These are phyloP conservation scores for Myodes glareolus DNA, from an alignment of 2,113 vertebrate genomes.

Conservation along the genomic window DNA sequence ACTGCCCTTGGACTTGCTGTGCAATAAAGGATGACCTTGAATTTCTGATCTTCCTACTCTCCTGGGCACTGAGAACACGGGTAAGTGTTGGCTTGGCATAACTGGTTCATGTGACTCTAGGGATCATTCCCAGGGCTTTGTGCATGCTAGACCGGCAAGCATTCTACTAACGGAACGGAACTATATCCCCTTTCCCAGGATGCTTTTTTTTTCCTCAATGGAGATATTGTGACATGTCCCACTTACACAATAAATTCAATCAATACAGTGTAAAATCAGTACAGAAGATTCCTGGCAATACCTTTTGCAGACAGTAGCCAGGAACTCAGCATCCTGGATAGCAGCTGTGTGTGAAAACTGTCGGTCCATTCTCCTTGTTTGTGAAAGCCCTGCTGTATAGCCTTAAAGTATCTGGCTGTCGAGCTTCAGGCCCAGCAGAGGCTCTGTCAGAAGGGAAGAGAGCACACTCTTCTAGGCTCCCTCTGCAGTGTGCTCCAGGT, in stretches of 20 bases:
- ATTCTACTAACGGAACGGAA: neutral
- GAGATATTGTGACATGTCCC: too few relatives aligned
- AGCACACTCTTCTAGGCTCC: neutral
- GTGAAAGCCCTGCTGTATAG: neutral
- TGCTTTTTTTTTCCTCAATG: neutral
- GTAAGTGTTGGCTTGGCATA: neutral
- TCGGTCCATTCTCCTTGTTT: neutral
- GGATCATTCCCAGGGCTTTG: neutral
- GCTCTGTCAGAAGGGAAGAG: neutral
- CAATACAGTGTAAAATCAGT: neutral
- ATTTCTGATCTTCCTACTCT: neutral
- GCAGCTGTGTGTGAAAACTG: too few relatives aligned
- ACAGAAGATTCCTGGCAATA: neutral
- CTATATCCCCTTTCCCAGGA: neutral
- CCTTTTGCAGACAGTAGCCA: neutral
- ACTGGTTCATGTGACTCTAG: neutral
- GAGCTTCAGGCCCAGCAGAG: neutral
- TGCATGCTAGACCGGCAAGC: neutral
- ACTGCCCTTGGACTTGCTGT: neutral
- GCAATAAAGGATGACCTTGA: neutral
- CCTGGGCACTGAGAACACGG: neutral
- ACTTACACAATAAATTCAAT: neutral
- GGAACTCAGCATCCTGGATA: neutral
- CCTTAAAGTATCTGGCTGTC: neutral
- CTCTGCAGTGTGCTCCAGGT: fast-evolving